Conservation (phyloP, 2,113 vertebrate genomes). For the Columba janthina region DNA sequence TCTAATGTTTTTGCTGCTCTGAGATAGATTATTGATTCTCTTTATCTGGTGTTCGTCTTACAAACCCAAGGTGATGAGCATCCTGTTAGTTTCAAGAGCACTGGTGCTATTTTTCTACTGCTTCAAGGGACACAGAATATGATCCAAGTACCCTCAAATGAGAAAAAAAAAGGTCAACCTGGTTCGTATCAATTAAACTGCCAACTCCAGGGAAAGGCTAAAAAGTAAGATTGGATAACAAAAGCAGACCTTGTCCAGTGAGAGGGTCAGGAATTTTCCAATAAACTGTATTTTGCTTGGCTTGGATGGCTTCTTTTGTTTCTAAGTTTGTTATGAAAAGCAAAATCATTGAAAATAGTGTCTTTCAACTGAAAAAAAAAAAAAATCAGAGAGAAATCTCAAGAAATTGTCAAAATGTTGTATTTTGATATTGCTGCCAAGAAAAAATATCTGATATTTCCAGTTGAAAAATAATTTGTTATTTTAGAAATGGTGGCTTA, state of each 20-base stretch:
- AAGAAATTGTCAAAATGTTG: background rate
- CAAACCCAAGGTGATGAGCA: slow-evolving; percentile 70
- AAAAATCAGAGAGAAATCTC: background rate
- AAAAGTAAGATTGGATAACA: slow-evolving; percentile 21
- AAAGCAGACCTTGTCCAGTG: slow-evolving; percentile 24
- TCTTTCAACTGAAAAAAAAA: background rate
- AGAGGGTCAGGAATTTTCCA: background rate
- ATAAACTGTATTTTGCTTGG: background rate
- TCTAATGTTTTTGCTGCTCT: slow-evolving; percentile 63
- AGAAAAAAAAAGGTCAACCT: slow-evolving; percentile 26
- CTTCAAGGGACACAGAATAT: slow-evolving; percentile 56
- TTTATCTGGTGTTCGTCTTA: slow-evolving; percentile 68
- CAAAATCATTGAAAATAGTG: background rate
- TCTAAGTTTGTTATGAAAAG: background rate
- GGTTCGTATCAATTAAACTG: slow-evolving; percentile 57
- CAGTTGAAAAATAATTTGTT: background rate
- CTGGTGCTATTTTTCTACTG: slow-evolving; percentile 58
- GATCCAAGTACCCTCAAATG: slow-evolving; percentile 51
- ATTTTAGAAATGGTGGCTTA: background rate
- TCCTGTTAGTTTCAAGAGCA: slow-evolving; percentile 65
- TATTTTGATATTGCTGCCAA: background rate
- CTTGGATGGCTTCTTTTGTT: background rate
- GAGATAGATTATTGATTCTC: slow-evolving; percentile 70
- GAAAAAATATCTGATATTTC: background rate
- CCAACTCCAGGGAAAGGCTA: background rate